Evolutionary conservation across 2,113 vertebrate genomes (phyloP).

Genomic region (Pterocles gutturalis): DNA sequence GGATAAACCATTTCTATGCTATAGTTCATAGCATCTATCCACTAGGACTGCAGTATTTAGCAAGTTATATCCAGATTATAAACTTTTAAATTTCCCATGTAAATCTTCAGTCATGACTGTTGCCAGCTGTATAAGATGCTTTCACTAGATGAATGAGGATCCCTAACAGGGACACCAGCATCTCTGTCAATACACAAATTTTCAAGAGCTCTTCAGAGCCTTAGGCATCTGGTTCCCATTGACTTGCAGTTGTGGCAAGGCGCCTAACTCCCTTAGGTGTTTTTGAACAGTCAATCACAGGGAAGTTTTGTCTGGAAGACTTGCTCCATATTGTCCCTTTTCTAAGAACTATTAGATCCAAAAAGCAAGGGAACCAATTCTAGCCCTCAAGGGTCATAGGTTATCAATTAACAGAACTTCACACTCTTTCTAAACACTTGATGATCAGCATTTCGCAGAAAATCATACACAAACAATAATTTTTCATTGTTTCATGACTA

Average conservation of each 20-base stretch:
- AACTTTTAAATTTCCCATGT: neutral
- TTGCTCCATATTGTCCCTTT: neutral
- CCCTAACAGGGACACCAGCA: neutral
- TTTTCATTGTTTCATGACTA: neutral
- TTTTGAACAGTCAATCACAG: neutral
- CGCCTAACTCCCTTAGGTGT: neutral
- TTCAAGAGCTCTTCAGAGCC: neutral
- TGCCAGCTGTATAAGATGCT: neutral
- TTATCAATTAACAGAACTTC: neutral
- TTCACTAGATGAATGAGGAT: neutral
- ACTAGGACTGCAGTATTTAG: neutral
- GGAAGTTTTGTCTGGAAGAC: neutral
- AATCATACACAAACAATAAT: neutral
- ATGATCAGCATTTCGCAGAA: neutral
- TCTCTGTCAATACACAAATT: neutral
- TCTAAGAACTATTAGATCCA: neutral
- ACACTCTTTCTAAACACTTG: neutral
- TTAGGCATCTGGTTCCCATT: neutral
- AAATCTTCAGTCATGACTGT: neutral
- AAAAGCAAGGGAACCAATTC: neutral
- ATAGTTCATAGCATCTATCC: neutral
- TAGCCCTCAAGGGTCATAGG: neutral
- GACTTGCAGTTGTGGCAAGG: neutral
- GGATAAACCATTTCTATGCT: neutral
- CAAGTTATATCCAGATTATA: neutral